A percentile compares a stretch with the other conserved stretches of the same genome.
Conservation (phyloP, 1,140 invertebrate species). For the Magallana angulata region DNA sequence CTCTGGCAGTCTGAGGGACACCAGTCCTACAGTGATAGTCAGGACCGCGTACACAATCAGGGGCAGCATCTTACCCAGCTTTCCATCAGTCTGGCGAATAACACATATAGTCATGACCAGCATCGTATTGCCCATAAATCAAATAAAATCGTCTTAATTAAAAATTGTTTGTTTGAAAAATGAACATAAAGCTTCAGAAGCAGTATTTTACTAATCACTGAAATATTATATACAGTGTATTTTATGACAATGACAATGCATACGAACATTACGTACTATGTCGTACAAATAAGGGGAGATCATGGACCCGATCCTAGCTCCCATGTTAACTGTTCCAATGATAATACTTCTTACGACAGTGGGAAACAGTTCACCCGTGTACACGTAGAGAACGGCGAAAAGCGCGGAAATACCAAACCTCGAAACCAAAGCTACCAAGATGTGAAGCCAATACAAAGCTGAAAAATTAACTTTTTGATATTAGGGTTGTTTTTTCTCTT, state of each 20-base stretch:
- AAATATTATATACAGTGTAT: no score
- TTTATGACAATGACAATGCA: no score
- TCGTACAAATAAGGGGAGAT: constrained; percentile 48
- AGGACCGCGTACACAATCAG: background rate
- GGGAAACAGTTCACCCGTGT: constrained; percentile 83
- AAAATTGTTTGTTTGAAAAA: no score
- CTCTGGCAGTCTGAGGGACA: background rate
- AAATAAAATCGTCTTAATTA: no score
- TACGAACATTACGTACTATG: constrained; percentile 18
- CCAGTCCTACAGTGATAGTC: background rate
- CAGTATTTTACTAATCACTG: no score
- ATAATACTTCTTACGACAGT: constrained; percentile 87
- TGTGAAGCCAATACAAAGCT: constrained; percentile 48
- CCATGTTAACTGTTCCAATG: constrained; percentile 69
- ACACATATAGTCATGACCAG: no score
- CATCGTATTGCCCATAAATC: no score
- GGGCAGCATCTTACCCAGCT: background rate
- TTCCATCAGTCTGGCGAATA: background rate
- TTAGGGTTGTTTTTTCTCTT: no score
- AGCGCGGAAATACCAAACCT: constrained; percentile 54
- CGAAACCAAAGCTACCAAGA: constrained; percentile 44
- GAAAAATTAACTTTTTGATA: constrained; percentile 2
- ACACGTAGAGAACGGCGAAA: constrained; percentile 84
- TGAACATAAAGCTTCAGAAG: no score
- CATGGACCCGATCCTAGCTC: constrained; percentile 50